These are phyloP conservation scores for Megastigmus dorsalis DNA, from an alignment of 2,888 invertebrate genomes.

Conservation along the genomic window DNA sequence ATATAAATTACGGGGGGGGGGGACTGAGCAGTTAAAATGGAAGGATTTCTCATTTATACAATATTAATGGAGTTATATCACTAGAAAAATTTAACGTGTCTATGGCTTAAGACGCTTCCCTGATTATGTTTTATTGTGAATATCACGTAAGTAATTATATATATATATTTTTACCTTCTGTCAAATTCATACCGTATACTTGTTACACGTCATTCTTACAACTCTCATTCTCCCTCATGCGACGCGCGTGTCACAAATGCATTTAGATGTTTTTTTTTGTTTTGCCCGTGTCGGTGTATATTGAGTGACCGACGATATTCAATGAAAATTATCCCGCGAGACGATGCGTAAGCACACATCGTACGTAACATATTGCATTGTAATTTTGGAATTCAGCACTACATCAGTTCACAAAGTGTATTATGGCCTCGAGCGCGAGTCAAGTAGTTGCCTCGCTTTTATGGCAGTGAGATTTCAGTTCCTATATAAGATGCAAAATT, in stretches of 20 bases:
- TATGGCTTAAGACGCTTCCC: constrained; percentile 65
- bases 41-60: constrained; percentile 37
- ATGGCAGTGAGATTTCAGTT: constrained; percentile 52
- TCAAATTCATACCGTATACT: constrained; percentile 34
- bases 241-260: constrained; percentile 43
- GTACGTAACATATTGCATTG: constrained; percentile 72
- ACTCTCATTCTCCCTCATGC: constrained; percentile 19
- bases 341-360: constrained; percentile 72
- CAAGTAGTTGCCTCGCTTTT: background rate
- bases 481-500: constrained; percentile 10
- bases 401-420: constrained; percentile 60
- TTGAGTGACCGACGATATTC: constrained; percentile 59
- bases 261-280: constrained; percentile 34
- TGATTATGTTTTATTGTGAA: constrained; percentile 71
- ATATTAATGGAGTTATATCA: constrained; percentile 38
- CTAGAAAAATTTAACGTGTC: constrained; percentile 50
- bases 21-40: constrained; percentile 23
- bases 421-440: constrained; percentile 61
- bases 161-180: constrained; percentile 34
- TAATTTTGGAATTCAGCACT: constrained; percentile 71
- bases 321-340: constrained; percentile 61
- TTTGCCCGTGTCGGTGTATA: constrained; percentile 1
- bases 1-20: constrained; percentile 39
- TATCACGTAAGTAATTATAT: constrained; percentile 67
- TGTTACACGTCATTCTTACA: constrained; percentile 19